Evolutionary conservation across 2,888 invertebrate species (phyloP), one percentile per base, ranked within the genome.

Genomic region (Pammene aurita): DNA sequence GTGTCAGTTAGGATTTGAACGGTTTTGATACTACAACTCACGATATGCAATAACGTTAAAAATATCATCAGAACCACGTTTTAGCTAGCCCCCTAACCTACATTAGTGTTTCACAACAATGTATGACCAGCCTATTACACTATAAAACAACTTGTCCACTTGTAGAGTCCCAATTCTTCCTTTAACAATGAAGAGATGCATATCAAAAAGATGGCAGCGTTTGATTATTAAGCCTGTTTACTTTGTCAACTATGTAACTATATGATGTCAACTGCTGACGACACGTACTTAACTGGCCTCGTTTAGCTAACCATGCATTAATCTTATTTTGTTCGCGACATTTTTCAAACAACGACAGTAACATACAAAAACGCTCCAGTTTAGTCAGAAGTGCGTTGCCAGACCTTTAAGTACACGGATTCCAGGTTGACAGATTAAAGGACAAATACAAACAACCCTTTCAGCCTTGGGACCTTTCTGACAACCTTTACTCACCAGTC

Each of bases 221-320:
- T 11, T 62, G 61, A 62, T 62, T 38, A 41, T 16, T 5, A 26
- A 38, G 13, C 61, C 41, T 50, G 61, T 61, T 38, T 61, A 34
- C 46, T 58, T 58, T 35, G 46, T 60, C 46, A 60, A 60, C 46
- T 35, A 60, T 46, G 16, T 38, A 58, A 44, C 58, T 13, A 42
- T 42, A 58, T 34, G n/a, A 34, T 58, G 58, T 44, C 57, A 58
- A 18, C 18, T 58, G 48, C 16, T 65, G 56, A 56, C 44, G 35
- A 65, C 14, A 18, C 41, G 34, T 26, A n/a, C n/a, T n/a, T n/a
- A 18, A 42, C 48, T 9, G 41, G 26, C 48, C 38, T 65, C 26
- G 48, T 57, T 26, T 41, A 13, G 41, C 10, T 18, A 63, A 52
- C 48, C 18, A 38, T 18, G 52, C 10, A 34, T 4, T 54, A 7